phyloP scores from a whole-genome alignment of 2,797 vertebrate species.

The Typhlichthys subterraneus region DNA sequence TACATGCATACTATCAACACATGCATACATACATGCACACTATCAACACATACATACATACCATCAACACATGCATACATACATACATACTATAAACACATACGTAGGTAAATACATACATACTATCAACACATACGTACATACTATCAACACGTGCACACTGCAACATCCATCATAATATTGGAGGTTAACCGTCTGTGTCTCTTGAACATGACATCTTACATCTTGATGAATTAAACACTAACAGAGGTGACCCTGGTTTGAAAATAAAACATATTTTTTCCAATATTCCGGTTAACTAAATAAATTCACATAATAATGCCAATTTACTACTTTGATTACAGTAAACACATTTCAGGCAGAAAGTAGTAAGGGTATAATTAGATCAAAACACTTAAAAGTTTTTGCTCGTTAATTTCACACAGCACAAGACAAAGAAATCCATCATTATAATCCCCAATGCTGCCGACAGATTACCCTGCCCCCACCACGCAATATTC shows the following conservation, averaged over 20 bases:
- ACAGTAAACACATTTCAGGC: constrained; percentile 34
- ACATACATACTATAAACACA: background rate
- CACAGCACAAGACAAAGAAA: constrained; percentile 29
- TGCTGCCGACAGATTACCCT: no score
- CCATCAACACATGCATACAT: no score
- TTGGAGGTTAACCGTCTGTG: no score
- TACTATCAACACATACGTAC: no score
- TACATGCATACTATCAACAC: background rate
- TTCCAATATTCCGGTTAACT: constrained; percentile 31
- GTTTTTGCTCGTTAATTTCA: constrained; percentile 34
- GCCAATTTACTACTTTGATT: constrained; percentile 61
- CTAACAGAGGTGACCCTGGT: constrained; percentile 37
- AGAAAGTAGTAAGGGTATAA: constrained; percentile 43
- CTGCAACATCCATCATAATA: no score
- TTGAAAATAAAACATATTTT: constrained; percentile 12
- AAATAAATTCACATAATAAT: constrained; percentile 21
- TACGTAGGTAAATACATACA: no score
- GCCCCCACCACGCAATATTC: no score
- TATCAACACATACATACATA: background rate
- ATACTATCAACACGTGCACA: no score
- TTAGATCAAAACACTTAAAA: constrained; percentile 43
- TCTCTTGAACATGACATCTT: constrained; percentile 16
- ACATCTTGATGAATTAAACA: constrained; percentile 43
- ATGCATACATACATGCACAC: background rate
- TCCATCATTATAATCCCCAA: constrained; percentile 30